Percentiles rank a stretch among this genome's conserved stretches.
Evolutionary conservation across 2,113 vertebrate species (phyloP).

Genomic region (Lagenorhynchus albirostris): DNA sequence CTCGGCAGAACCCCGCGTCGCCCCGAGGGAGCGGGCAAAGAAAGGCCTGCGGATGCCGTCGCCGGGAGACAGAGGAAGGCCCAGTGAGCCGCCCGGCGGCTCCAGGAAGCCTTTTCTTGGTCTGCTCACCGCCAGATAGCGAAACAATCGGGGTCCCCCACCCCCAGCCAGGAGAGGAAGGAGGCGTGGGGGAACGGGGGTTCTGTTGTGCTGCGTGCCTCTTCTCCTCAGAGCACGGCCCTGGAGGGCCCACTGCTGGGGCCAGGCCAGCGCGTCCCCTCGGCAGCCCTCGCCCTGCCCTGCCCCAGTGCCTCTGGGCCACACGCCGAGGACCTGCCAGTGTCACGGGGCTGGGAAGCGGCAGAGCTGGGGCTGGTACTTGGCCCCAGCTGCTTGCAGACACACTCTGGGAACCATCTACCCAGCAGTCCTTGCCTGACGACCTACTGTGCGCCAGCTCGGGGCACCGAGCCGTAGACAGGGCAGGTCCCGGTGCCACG

Average conservation of each 20-base stretch:
- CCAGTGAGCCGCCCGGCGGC: constrained; percentile 20
- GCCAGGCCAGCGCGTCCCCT: background rate
- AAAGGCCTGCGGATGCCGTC: constrained; percentile 59
- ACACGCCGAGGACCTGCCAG: accelerated
- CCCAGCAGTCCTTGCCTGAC: background rate
- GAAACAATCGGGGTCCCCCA: constrained; percentile 67
- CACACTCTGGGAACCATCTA: background rate
- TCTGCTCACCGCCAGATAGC: constrained; percentile 58
- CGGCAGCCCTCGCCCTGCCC: background rate
- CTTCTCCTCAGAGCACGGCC: background rate
- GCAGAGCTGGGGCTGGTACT: background rate
- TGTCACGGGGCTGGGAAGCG: accelerated
- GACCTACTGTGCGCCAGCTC: background rate
- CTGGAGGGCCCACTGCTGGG: background rate
- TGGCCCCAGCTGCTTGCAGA: background rate
- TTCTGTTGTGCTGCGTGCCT: constrained; percentile 16
- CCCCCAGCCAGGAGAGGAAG: constrained; percentile 61
- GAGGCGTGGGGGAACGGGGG: constrained; percentile 39
- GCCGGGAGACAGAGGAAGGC: constrained; percentile 65
- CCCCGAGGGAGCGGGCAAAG: constrained; percentile 63
- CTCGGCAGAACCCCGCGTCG: background rate
- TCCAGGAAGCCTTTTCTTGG: constrained; percentile 66
- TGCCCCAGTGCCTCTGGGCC: background rate
- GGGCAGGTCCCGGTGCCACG: background rate
- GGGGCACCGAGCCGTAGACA: background rate